Evolutionary conservation across 2,113 vertebrate genomes (phyloP).

Genomic region (Halcyon malimbica): DNA sequence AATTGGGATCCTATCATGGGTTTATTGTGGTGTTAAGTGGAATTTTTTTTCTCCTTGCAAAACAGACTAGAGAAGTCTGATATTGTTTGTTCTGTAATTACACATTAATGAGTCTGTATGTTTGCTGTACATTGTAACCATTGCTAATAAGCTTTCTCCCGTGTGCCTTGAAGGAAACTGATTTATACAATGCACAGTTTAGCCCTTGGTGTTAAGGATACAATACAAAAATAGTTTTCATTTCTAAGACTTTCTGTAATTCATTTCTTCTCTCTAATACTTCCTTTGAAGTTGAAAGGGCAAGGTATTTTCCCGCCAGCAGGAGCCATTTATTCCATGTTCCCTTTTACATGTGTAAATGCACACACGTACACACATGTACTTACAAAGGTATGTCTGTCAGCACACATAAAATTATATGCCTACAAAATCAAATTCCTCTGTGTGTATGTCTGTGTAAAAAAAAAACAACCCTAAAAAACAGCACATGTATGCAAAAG

Average conservation of each 20-base stretch:
- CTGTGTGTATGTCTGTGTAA: neutral
- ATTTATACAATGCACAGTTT: neutral
- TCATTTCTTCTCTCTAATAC: neutral
- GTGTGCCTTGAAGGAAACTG: neutral
- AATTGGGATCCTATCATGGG: neutral
- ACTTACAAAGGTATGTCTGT: neutral
- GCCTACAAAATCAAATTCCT: neutral
- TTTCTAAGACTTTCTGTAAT: neutral
- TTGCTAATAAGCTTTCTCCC: neutral
- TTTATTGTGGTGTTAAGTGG: neutral
- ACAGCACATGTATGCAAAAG: neutral
- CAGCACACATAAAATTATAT: neutral
- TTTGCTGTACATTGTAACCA: neutral
- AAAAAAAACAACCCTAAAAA: neutral
- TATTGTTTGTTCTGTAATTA: conserved; percentile 34
- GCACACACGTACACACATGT: neutral
- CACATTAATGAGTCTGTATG: neutral
- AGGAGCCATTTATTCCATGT: neutral
- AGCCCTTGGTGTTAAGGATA: neutral
- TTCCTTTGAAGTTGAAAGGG: neutral
- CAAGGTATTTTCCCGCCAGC: neutral
- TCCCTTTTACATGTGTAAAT: neutral
- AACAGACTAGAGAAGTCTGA: neutral
- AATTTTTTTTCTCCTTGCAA: neutral
- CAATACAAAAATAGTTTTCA: neutral